Conservation (phyloP, 2,888 invertebrate species). For the Netelia inedita region DNA sequence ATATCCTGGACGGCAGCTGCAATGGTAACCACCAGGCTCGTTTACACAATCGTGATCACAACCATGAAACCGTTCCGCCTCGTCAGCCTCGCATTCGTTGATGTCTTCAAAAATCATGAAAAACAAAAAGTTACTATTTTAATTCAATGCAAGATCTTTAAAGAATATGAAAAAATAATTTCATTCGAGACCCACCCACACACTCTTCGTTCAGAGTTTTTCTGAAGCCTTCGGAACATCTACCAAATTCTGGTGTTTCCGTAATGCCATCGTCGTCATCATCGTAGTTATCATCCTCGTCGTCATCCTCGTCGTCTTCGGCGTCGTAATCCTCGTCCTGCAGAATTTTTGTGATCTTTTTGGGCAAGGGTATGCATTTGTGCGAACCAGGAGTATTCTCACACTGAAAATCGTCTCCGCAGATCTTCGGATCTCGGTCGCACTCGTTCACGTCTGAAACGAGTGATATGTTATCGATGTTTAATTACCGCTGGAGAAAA, state of each 20-base stretch:
- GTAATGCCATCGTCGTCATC: slow-evolving; percentile 73
- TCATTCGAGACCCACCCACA: slow-evolving; percentile 79
- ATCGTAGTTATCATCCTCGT: slow-evolving; percentile 67
- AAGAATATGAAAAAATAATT: background rate
- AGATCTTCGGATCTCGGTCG: slow-evolving; percentile 76
- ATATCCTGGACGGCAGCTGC: slow-evolving; percentile 84
- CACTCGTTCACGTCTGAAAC: slow-evolving; percentile 89
- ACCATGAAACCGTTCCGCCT: slow-evolving; percentile 85
- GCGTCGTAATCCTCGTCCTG: slow-evolving; percentile 80
- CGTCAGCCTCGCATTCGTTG: slow-evolving; percentile 86
- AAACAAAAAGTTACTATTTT: background rate
- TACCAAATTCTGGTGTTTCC: slow-evolving; percentile 75
- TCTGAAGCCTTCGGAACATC: slow-evolving; percentile 84
- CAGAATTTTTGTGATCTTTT: slow-evolving; percentile 77
- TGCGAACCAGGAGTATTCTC: slow-evolving; percentile 86
- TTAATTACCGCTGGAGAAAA: background rate
- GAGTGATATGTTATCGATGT: background rate
- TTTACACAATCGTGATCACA: slow-evolving; percentile 86
- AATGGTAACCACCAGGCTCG: slow-evolving; percentile 83
- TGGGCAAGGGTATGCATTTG: slow-evolving; percentile 76
- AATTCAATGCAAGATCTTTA: background rate
- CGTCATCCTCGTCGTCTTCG: slow-evolving; percentile 76
- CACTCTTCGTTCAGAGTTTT: slow-evolving; percentile 85
- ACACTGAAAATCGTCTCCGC: slow-evolving; percentile 80
- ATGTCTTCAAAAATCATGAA: slow-evolving; percentile 84